phyloP scores from a whole-genome alignment of 2,888 invertebrate species.

The Meteorus colon region DNA sequence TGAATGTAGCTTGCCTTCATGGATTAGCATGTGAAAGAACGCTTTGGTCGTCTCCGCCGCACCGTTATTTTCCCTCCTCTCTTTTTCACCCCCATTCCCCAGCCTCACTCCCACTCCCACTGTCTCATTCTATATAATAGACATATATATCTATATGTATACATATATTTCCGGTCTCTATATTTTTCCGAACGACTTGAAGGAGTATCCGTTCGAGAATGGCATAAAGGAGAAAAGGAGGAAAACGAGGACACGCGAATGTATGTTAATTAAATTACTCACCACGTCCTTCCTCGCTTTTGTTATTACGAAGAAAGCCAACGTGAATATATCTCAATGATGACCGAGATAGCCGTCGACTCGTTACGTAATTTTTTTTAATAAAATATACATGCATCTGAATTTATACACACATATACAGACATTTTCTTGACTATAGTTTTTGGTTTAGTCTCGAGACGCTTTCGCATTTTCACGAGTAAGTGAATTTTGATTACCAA shows the following conservation, averaged over 20 bases:
- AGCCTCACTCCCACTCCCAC: constrained; percentile 33
- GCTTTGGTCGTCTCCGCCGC: constrained; percentile 62
- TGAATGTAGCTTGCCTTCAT: constrained; percentile 65
- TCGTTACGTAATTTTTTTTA: constrained; percentile 16
- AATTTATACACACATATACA: not conserved
- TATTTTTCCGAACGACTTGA: constrained; percentile 36
- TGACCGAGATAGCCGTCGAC: constrained; percentile 28
- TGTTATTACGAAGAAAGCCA: constrained; percentile 8
- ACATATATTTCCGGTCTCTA: constrained; percentile 17
- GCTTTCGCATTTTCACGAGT: constrained; percentile 36
- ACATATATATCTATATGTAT: constrained; percentile 14
- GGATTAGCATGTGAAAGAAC: constrained; percentile 73
- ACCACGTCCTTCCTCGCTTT: constrained; percentile 40
- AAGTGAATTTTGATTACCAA: constrained; percentile 39
- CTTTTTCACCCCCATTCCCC: constrained; percentile 10
- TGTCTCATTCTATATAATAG: no score
- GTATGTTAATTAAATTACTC: constrained; percentile 54
- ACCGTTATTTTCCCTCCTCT: constrained; percentile 36
- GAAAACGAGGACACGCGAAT: constrained; percentile 52
- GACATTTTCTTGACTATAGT: constrained; percentile 17
- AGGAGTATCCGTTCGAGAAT: constrained; percentile 25
- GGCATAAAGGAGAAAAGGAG: constrained; percentile 19
- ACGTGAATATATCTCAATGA: constrained; percentile 13
- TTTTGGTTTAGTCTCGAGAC: constrained; percentile 30
- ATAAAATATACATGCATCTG: not conserved